Conservation (phyloP, 2,113 vertebrate genomes). For the Cisticola juncidis region DNA sequence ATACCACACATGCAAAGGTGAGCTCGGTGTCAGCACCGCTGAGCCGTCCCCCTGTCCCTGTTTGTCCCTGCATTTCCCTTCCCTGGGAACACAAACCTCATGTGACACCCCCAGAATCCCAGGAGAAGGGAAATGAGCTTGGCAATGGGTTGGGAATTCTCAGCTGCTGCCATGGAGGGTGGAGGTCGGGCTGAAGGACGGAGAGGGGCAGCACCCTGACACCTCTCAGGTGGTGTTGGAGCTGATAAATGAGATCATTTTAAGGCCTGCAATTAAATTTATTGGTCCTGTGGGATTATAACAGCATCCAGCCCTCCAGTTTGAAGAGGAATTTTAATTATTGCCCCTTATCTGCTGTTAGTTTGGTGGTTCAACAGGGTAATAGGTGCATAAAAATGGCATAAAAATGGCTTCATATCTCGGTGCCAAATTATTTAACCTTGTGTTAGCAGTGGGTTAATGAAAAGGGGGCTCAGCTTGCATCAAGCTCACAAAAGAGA, state of each 20-base stretch:
- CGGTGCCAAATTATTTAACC: neutral
- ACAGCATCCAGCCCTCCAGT: neutral
- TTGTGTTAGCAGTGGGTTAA: neutral
- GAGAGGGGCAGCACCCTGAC: neutral
- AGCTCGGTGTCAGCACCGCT: slow-evolving; percentile 63
- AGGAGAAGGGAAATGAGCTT: neutral
- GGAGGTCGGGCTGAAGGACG: neutral
- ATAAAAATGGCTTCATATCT: neutral
- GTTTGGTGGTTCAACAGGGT: fast-evolving
- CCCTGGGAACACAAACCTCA: neutral
- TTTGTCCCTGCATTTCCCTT: neutral
- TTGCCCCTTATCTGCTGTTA: neutral
- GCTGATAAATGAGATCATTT: neutral
- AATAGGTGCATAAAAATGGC: neutral
- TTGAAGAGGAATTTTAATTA: slow-evolving; percentile 31
- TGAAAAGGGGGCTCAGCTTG: neutral
- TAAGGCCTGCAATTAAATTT: neutral
- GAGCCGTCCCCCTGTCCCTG: neutral
- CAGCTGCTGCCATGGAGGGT: neutral
- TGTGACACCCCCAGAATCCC: neutral
- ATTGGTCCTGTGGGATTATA: neutral
- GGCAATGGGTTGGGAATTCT: neutral
- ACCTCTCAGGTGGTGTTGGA: neutral
- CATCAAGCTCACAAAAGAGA: neutral
- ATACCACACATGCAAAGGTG: slow-evolving; percentile 99